Base-by-base conservation (phyloP, 1,140 invertebrate genomes). In the Drosophila sulfurigaster region DNA sequence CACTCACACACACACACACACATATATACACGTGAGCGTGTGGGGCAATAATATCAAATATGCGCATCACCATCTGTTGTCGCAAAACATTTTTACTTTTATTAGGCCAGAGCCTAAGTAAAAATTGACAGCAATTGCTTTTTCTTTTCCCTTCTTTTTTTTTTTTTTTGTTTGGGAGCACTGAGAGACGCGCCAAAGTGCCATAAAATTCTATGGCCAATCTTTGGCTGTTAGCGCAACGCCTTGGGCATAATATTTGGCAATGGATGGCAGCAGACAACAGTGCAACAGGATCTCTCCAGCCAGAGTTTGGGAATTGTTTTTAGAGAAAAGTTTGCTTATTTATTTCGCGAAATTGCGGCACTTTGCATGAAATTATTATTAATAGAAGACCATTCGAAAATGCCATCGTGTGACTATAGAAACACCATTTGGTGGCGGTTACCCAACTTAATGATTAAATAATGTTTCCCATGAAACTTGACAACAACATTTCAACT, bases 51-150 rank as follows among this genome's bases (percentile, higher is more conserved):
- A 87, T 88, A 87, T 87, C 74, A 83, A 88, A 78, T 87, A 88
- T 88, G 77, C 80, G 64, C 83, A 83, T 88, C 83, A 75, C 83
- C 83, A 87, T 75, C 82, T 87, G 83, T 75, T 82, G 82, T 57
- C 75, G 52, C 73, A 56, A 75, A 80, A 68, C 77, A 78, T 78
- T 78, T 77, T 71, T 51, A 70, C 81, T 75, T 80, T 88, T 83
- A 80, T 80, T 80, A 69, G 67, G 35, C 62, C 45, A 8, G 52
- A 51, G 58, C 75, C 83, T 82, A 82, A 88, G 83, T 83, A 88
- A 76, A 70, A 87, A 87, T 87, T 83, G 83, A 78, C 83, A 87
- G 87, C 83, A 87, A 87, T 87, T 87, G 80, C 79, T 78, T 80
- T 80, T 79, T 57, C 66, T 28, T 49, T 46, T 49, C 32, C 35